These are phyloP conservation scores for Altica lythri DNA, from an alignment of 2,888 invertebrate species.

Conservation along the genomic window DNA sequence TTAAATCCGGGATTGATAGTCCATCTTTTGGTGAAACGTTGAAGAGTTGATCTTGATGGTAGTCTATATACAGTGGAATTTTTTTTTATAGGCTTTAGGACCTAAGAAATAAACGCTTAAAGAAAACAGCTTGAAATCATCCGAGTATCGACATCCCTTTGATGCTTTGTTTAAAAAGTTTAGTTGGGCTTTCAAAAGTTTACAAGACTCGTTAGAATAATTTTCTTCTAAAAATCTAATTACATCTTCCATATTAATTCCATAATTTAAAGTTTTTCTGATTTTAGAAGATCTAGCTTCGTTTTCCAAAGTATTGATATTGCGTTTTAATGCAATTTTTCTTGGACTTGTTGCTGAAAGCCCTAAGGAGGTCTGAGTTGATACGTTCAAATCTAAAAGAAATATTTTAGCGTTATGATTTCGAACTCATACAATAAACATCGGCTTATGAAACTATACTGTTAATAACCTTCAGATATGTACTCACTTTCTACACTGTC, in stretches of 20 bases:
- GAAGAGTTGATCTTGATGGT: neutral
- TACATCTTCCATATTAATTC: neutral
- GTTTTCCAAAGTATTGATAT: neutral
- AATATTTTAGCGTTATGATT: too few species aligned
- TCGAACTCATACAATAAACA: too few species aligned
- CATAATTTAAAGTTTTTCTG: neutral
- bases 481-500: too few species aligned
- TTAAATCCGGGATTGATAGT: neutral
- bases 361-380: too few species aligned
- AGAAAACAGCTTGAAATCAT: constrained; percentile 3
- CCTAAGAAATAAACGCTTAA: constrained; percentile 1
- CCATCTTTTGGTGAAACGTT: neutral
- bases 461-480: too few species aligned
- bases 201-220: neutral
- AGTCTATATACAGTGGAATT: neutral
- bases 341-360: too few species aligned
- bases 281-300: too few species aligned
- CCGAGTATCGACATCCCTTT: neutral
- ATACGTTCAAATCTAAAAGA: too few species aligned
- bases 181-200: neutral
- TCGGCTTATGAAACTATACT: too few species aligned
- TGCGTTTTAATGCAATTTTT: neutral
- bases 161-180: neutral
- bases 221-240: neutral
- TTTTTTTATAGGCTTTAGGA: neutral